Base-by-base conservation (phyloP, 2,888 invertebrate genomes). In the Cactoblastis cactorum region DNA sequence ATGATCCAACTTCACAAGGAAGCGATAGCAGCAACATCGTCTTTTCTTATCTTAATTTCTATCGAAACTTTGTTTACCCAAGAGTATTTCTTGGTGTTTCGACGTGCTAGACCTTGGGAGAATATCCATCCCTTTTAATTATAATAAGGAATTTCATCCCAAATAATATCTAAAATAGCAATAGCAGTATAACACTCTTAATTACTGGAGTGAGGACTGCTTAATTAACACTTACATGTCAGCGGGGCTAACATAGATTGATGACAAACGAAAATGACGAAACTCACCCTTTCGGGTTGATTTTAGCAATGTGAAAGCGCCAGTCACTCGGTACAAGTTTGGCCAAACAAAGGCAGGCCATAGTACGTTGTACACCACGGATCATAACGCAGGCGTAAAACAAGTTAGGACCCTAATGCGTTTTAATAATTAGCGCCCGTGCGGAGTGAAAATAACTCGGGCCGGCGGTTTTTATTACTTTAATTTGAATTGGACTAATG, bases 221-320 rank as follows among this genome's bases (percentile, higher is more conserved):
- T 87, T 88, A 88, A 89, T 89, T 89, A 89, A 87, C 87, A 89
- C 88, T 88, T 88, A 83, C 88, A 85, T 87, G 88, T 88, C 88
- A 86, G 82, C 75, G 72, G 69, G 72, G 74, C 80, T 87, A 87
- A 89, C 88, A 83, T 86, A 88, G 89, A 89, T 89, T 89, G 89
- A 89, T 89, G 88, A 88, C 88, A 88, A 83, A 83, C 81, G 84
- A 86, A 83, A 86, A 86, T 89, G 89, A 87, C 87, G 87, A 84
- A 77, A 72, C 74, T 71, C 66, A 71, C 79, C 77, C 78, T 75
- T 77, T 79, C 64, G 77, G 74, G 73, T 70, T 76, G 79, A 72
- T 74, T 74, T 75, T 78, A 57, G 69, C 67, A 71, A 69, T 68
- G 74, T 59, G 69, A 86, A 87, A 87, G 69, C 74, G 87, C 88